These are phyloP conservation scores for Cantharis rufa DNA, from an alignment of 2,888 invertebrate species.

Conservation along the genomic window DNA sequence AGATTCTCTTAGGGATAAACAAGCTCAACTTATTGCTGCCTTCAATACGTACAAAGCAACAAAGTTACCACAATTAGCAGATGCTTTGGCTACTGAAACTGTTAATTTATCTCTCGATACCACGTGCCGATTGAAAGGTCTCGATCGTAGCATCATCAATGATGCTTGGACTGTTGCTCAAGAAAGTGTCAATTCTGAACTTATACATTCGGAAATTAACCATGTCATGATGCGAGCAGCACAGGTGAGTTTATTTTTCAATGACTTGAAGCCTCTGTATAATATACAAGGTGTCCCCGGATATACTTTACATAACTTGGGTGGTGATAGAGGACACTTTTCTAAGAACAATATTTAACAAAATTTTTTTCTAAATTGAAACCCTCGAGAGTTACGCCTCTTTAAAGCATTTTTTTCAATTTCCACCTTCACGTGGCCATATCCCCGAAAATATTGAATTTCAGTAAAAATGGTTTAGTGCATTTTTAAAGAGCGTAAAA, in stretches of 20 bases:
- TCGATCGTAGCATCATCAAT: slow-evolving; percentile 70
- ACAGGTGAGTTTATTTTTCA: slow-evolving; percentile 51
- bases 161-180: slow-evolving; percentile 78
- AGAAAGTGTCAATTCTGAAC: slow-evolving; percentile 73
- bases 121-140: slow-evolving; percentile 54
- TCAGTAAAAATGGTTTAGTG: no score
- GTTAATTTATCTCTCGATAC: slow-evolving; percentile 63
- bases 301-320: no score
- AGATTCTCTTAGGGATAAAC: slow-evolving; percentile 32
- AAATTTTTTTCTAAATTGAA: no score
- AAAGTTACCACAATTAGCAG: slow-evolving; percentile 71
- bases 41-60: slow-evolving; percentile 64
- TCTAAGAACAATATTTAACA: no score
- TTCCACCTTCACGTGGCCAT: no score
- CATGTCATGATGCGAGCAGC: slow-evolving; percentile 74
- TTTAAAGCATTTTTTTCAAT: no score
- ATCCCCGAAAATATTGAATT: no score
- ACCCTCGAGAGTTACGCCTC: no score
- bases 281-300: no score
- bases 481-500: no score
- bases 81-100: slow-evolving; percentile 72
- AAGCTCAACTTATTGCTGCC: slow-evolving; percentile 30
- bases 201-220: slow-evolving; percentile 77
- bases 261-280: background rate
- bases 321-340: no score